phyloP scores from a whole-genome alignment of 2,888 invertebrate species.

The Phragmatobia fuliginosa region DNA sequence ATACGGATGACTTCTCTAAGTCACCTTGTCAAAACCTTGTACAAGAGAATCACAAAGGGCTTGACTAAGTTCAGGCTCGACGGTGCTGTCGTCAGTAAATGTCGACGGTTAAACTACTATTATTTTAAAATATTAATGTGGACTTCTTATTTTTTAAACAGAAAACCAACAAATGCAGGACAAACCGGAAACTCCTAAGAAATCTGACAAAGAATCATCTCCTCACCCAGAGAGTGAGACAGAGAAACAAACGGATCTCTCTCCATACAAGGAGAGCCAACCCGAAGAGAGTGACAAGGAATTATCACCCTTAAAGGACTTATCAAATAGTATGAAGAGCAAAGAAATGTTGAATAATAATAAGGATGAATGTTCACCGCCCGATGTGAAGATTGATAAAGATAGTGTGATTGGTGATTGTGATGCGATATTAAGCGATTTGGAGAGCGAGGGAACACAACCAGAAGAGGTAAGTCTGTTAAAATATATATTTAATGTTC shows the following conservation, averaged over 20 bases:
- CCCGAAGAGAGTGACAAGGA: conserved; percentile 69
- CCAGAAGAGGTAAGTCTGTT: conserved; percentile 90
- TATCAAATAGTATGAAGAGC: conserved; percentile 67
- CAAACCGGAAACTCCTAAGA: conserved; percentile 72
- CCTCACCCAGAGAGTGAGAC: conserved; percentile 55
- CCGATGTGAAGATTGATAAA: conserved; percentile 83
- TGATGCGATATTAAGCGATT: conserved; percentile 88
- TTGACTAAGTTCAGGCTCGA: no score
- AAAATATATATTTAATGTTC: no score
- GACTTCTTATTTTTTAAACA: conserved; percentile 9
- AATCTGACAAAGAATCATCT: conserved; percentile 62
- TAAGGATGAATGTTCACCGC: conserved; percentile 79
- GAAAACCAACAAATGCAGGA: conserved; percentile 60
- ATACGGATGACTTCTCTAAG: no score
- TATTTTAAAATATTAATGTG: no score
- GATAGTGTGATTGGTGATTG: conserved; percentile 89
- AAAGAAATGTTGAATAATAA: conserved; percentile 79
- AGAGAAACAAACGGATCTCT: conserved; percentile 54
- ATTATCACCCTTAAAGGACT: conserved; percentile 70
- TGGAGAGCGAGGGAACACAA: conserved; percentile 95
- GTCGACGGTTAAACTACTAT: no score
- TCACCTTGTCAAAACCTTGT: no score
- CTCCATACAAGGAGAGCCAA: conserved; percentile 61
- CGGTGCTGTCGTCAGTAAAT: no score
- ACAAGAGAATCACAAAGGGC: no score